Percentiles rank a stretch among this genome's conserved stretches.
These are phyloP conservation scores for Platycnemis pennipes DNA, from an alignment of 2,888 invertebrate genomes.

Conservation along the genomic window DNA sequence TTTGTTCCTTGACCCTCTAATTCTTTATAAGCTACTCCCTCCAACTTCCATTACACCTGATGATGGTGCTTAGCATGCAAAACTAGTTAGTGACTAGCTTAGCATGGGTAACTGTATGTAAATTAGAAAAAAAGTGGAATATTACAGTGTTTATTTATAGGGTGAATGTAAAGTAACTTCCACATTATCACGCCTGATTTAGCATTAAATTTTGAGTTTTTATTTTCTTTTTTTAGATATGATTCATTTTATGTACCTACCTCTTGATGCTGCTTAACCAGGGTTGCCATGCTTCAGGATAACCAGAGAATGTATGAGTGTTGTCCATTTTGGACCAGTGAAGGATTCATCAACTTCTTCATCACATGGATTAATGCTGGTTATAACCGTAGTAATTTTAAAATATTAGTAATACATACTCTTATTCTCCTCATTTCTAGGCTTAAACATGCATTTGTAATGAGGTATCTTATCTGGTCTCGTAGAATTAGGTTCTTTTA, in stretches of 20 bases:
- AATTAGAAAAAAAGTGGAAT: constrained; percentile 11
- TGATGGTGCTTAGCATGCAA: constrained; percentile 35
- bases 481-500: constrained; percentile 28
- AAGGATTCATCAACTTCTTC: constrained; percentile 1
- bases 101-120: constrained; percentile 25
- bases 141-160: constrained; percentile 21
- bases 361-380: constrained; percentile 1
- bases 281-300: constrained; percentile 19
- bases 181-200: constrained; percentile 14
- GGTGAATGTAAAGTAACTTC: constrained; percentile 2
- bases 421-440: not conserved
- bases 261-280: constrained; percentile 20
- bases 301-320: constrained; percentile 7
- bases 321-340: not conserved
- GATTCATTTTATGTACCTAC: constrained; percentile 16
- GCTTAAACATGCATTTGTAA: not conserved
- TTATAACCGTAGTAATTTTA: not conserved
- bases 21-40: constrained; percentile 39
- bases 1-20: constrained; percentile 2
- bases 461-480: not conserved
- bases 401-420: not conserved
- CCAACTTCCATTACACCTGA: constrained; percentile 39
- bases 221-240: constrained; percentile 16
- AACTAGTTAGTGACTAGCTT: constrained; percentile 35
- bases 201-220: constrained; percentile 28